A percentile compares a stretch with the other conserved stretches of the same genome.
phyloP scores from a whole-genome alignment of 1,140 invertebrate species.

The Metaphire vulgaris region DNA sequence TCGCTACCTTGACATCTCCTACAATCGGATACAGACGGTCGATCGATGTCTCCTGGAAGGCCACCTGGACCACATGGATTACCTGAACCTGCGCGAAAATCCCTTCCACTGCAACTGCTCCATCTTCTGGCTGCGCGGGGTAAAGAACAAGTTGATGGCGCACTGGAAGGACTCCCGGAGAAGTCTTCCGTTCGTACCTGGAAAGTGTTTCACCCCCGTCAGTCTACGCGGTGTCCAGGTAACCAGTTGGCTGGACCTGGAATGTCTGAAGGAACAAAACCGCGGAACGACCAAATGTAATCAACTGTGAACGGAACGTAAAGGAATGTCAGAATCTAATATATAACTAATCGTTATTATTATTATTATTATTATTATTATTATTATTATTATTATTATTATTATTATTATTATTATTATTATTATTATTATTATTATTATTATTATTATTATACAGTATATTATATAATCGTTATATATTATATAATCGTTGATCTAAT shows the following conservation, averaged over 20 bases:
- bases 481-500: no score
- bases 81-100: conserved; percentile 27
- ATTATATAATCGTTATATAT: no score
- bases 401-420: no score
- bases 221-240: conserved; percentile 14
- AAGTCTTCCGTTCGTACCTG: conserved; percentile 22
- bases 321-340: no score
- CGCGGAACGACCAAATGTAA: background rate
- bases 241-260: conserved; percentile 24
- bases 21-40: conserved; percentile 26
- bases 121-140: conserved; percentile 27
- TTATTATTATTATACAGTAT: no score
- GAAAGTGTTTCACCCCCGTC: conserved; percentile 16
- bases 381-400: no score
- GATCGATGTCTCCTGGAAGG: conserved; percentile 21
- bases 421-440: no score
- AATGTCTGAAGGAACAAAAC: conserved; percentile 2
- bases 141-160: conserved; percentile 10
- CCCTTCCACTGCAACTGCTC: conserved; percentile 28
- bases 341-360: no score
- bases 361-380: no score
- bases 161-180: conserved; percentile 14
- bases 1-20: conserved; percentile 25
- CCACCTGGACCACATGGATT: conserved; percentile 19
- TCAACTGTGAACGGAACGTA: background rate